Evolutionary conservation across 2,888 invertebrate genomes (phyloP), one percentile per base, ranked within the genome.

Genomic region (Cerastis leucographa): DNA sequence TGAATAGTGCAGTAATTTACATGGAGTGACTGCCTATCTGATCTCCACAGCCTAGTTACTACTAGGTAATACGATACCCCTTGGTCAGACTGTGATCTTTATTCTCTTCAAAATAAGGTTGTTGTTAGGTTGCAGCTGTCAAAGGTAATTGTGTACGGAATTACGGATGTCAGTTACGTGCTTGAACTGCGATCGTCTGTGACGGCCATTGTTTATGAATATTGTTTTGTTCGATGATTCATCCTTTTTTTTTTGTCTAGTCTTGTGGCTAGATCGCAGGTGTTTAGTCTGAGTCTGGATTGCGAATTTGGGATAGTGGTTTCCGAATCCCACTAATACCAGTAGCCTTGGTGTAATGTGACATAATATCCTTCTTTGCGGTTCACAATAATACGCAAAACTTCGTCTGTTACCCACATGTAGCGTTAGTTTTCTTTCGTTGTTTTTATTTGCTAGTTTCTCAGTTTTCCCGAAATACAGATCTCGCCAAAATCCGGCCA

Each of bases 81-180:
- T 59, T 59, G 29, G 29, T 61, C 19, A 61, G 9, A 61, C 9
- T 61, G 29, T 59, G 4, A 35, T 35, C 19, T 19, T 35, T 61
- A 35, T 35, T 9, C 8, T 19, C 11, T 19, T 61, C 11, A 1
- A 5, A 11, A 61, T 61, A 14, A 19, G 2, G 35, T 61, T 29
- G 19, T 9, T 64, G n/a, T 42, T 64, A 4, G n/a, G 40, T 12
- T 62, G 11, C 8, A 11, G 3, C n/a, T 8, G 29, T 35, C 14
- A 42, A 9, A 17, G 42, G 64, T 64, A 17, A 64, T 4, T 64
- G 4, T 25, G n/a, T 64, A 42, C 74, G 76, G 83, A 80, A 85
- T 81, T 81, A 83, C 90, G 91, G 92, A 93, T 90, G 90, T 89
- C 70, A 75, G 73, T 71, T 89, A 92, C 92, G 92, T 93, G 92